Conservation (phyloP, 2,113 vertebrate genomes). For the Perccottus glenii region DNA sequence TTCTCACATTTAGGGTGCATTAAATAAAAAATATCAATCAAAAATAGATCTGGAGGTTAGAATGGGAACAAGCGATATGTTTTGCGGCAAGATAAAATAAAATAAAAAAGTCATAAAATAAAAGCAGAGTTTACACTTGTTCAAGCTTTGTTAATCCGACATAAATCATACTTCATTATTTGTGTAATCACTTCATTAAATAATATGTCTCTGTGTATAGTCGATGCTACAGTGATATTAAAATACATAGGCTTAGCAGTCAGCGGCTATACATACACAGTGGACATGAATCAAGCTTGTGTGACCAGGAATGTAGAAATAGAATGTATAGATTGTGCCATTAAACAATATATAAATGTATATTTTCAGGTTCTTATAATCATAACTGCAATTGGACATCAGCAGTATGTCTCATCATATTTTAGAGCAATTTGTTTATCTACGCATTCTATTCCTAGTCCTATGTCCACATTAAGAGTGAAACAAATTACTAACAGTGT, state of each 20-base stretch:
- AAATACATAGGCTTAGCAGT: constrained; percentile 55
- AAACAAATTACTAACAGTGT: constrained; percentile 59
- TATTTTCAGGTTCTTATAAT: too few relatives aligned
- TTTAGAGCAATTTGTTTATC: constrained; percentile 18
- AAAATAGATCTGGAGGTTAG: constrained; percentile 52
- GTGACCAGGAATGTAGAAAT: constrained; percentile 32
- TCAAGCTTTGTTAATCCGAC: constrained; percentile 39
- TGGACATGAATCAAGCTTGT: constrained; percentile 45
- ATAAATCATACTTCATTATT: constrained; percentile 45
- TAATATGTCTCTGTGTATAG: constrained; percentile 55
- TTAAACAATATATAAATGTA: not conserved
- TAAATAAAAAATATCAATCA: constrained; percentile 23
- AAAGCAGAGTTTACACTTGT: constrained; percentile 49
- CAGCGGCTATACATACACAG: constrained; percentile 55
- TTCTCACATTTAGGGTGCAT: constrained; percentile 37
- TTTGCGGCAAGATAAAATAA: constrained; percentile 39
- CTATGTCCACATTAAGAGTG: constrained; percentile 50
- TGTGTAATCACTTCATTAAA: constrained; percentile 61
- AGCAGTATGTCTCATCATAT: not conserved
- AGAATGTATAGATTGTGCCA: constrained; percentile 45
- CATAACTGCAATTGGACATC: not conserved
- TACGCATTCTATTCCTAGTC: constrained; percentile 52
- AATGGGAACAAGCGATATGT: constrained; percentile 7
- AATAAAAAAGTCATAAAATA: constrained; percentile 25
- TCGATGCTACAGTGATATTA: constrained; percentile 65